Percentiles rank a stretch among this genome's conserved stretches.
Conservation (phyloP, 1,140 invertebrate species). For the Aphis craccivora region DNA sequence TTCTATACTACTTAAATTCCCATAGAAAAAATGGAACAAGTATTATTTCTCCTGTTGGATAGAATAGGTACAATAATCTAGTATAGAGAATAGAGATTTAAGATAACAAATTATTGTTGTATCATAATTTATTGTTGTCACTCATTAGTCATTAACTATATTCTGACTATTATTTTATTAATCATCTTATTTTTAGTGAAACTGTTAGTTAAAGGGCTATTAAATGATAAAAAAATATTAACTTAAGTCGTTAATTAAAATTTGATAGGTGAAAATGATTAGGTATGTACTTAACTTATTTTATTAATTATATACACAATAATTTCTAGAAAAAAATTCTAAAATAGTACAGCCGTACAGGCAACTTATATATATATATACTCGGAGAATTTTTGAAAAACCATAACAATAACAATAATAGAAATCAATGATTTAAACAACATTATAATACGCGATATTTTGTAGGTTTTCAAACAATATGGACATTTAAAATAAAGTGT, state of each 20-base stretch:
- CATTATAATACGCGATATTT: neutral
- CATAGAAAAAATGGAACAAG: neutral
- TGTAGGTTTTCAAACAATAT: neutral
- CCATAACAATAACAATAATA: neutral
- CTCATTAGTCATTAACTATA: slow-evolving; percentile 1
- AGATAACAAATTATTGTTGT: slow-evolving; percentile 32
- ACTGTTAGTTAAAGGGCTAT: neutral
- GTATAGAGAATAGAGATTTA: neutral
- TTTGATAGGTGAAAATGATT: neutral
- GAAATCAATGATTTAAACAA: neutral
- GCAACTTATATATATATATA: neutral
- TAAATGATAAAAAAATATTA: neutral
- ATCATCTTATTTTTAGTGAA: neutral
- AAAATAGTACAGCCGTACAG: neutral
- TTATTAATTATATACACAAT: neutral
- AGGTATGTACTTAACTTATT: neutral
- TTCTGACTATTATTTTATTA: slow-evolving; percentile 16
- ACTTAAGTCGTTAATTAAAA: neutral
- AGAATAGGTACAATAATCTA: neutral
- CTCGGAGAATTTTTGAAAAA: neutral
- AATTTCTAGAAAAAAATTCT: neutral
- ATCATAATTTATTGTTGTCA: slow-evolving; percentile 20
- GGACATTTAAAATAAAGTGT: neutral
- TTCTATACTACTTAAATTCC: neutral
- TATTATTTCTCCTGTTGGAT: neutral